A percentile compares a stretch with the other conserved stretches of the same genome.
Conservation (phyloP, 2,888 invertebrate genomes). For the Leptogaster cylindrica region DNA sequence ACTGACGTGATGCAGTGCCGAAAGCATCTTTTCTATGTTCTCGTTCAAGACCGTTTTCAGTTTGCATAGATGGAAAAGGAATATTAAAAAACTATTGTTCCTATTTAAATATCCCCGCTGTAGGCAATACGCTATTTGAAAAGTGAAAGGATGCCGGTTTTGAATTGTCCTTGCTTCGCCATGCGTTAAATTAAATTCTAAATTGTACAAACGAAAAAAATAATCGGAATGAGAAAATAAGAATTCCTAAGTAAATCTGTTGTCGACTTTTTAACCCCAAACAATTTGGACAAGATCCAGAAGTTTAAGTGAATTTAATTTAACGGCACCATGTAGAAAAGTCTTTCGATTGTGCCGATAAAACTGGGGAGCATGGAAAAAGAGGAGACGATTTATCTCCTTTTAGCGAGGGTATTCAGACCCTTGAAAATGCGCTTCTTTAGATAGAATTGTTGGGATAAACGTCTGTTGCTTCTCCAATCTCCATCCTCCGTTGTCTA, state of each 20-base stretch:
- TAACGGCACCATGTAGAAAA: too few species aligned
- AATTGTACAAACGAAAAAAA: slow-evolving; percentile 15
- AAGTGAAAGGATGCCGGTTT: slow-evolving; percentile 12
- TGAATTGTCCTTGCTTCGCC: slow-evolving; percentile 9
- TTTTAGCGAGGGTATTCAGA: too few species aligned
- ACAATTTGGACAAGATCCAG: slow-evolving; percentile 22
- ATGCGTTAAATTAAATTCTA: slow-evolving; percentile 35
- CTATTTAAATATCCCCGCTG: neutral
- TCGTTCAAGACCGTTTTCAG: neutral
- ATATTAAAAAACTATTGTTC: too few species aligned
- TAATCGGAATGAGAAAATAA: neutral
- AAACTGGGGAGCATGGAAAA: too few species aligned
- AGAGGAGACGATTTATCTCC: too few species aligned
- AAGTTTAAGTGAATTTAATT: slow-evolving; percentile 19
- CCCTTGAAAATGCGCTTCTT: too few species aligned
- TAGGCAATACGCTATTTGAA: neutral
- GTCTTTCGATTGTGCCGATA: too few species aligned
- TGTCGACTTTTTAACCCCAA: slow-evolving; percentile 28
- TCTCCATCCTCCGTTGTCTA: too few species aligned
- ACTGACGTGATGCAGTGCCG: neutral
- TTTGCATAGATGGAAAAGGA: too few species aligned
- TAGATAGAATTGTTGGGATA: too few species aligned
- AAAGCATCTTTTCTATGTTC: neutral
- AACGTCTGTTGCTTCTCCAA: too few species aligned
- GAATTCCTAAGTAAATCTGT: neutral